Base-by-base conservation (phyloP, 2,888 invertebrate species). In the Coenonympha arcania region DNA sequence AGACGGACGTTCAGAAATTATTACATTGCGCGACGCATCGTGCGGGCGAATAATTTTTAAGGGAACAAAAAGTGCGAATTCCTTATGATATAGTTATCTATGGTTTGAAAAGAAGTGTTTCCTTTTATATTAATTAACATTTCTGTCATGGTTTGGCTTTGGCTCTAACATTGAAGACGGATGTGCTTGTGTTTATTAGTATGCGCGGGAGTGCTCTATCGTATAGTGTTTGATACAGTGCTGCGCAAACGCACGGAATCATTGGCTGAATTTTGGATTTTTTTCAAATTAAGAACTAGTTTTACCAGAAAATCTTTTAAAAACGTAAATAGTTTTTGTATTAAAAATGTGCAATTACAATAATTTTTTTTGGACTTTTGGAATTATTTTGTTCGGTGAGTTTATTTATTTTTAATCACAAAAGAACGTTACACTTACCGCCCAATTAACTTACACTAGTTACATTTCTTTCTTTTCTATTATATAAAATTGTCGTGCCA, bases 331-430 rank as follows among this genome's bases (percentile, higher is more conserved):
- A 9, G 6, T 33, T 33, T 36, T 36, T 15, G 13, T 30, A 30
- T 26, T 37, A 9, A 52, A 28, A 42, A 52, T 52, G 52, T 37
- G 33, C 18, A 34, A 20, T 30, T 13, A n/a, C 11, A 44, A 20
- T 11, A 44, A 56, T 58, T 50, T 51, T 28, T 36, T 34, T 43
- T 51, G 30, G 22, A n/a, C 16, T 6, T 30, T 42, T 24, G 6
- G 37, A 11, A 28, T 50, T n/a, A 9, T 50, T 40, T 40, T 50
- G 40, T 22, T 50, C 8, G 50, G 50, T 51, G 13, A 51, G 51
- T n/a, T n/a, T n/a, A n/a, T n/a, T n/a, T n/a, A n/a, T n/a, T n/a
- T n/a, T n/a, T 28, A 28, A n/a, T 28, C 11, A 26, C 3, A 26
- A 26, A n/a, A 26, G n/a, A 9, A 26, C n/a, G n/a, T n/a, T n/a